phyloP scores from a whole-genome alignment of 2,888 invertebrate species.

The Chalcis sispes region DNA sequence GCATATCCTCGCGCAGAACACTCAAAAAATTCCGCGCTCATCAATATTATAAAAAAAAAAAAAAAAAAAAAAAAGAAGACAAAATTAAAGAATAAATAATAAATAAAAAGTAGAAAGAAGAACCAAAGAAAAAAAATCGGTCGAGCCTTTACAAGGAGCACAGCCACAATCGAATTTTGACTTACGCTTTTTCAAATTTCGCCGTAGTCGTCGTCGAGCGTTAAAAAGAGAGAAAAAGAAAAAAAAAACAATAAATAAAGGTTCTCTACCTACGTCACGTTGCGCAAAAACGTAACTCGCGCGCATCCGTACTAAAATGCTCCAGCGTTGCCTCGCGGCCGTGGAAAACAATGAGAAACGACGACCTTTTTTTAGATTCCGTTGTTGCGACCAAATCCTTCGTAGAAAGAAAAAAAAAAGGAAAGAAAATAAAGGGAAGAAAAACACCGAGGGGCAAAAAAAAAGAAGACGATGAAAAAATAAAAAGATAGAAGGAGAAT shows the following conservation, averaged over 20 bases:
- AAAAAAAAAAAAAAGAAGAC: no score
- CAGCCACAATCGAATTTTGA: constrained; percentile 12
- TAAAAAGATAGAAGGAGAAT: background rate
- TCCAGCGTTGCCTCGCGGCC: no score
- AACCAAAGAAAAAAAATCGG: no score
- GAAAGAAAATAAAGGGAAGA: background rate
- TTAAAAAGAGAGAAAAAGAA: background rate
- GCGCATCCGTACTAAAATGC: no score
- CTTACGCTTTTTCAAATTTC: constrained; percentile 10
- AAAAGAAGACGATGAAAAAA: background rate
- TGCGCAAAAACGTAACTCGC: no score
- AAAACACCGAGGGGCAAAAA: background rate
- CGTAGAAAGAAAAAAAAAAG: constrained; percentile 16
- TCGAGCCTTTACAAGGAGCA: no score
- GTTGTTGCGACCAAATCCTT: constrained; percentile 20
- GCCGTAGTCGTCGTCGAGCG: no score
- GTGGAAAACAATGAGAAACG: constrained; percentile 55
- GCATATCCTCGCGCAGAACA: no score
- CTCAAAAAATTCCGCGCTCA: no score
- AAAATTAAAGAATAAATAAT: background rate
- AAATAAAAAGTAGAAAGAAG: no score
- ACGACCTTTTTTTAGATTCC: constrained; percentile 37
- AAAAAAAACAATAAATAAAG: background rate
- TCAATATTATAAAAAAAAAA: no score
- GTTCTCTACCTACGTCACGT: no score